Base-by-base conservation (phyloP, 2,888 invertebrate species). In the Patella ulyssiponensis region DNA sequence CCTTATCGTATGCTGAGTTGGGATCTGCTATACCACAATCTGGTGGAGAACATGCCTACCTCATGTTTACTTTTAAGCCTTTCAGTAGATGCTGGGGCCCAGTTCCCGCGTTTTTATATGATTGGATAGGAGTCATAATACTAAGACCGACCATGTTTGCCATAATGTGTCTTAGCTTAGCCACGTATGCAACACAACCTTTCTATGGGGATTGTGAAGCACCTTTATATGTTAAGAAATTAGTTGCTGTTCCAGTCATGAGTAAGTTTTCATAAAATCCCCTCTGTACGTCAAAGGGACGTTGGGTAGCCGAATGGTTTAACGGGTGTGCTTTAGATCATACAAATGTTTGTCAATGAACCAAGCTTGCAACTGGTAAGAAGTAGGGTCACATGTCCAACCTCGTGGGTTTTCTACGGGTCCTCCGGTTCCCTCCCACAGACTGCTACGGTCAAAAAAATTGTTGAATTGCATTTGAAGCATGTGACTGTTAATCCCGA, bases 1-100 rank as follows among this genome's bases (percentile, higher is more conserved):
- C 96, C 0, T 90, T 96, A 78, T 94, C 95, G 0, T 96, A 95
- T 88, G 96, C 96, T 58, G 96, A 96, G 92, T 92, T 96, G 75
- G 95, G 96, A 69, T 95, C 95, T 0, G 94, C 96, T 1, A 94
- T 96, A 11, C 95, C 95, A 0, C 93, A 95, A 86, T 96, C 96
- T 1, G 96, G 96, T 4, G 96, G 95, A 2, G 96, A 96, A 91
- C 96, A 96, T 90, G 94, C 95, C 1, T 96, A 96, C 89, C 9
- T 85, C 23, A 84, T 86, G 84, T 83, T 85, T 76, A 82, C 87
- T 15, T 88, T 86, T 77, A 84, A 82, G 51, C 74, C 75, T 17
- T 77, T 79, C 17, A 71, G 76, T 52, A 78, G 78, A 64, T 75
- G 74, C 9, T 80, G 85, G 52, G 86, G 86, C 3, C 94, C 94